These are phyloP conservation scores for Coelinius sp. DNA, from an alignment of 2,888 invertebrate species.

Conservation along the genomic window DNA sequence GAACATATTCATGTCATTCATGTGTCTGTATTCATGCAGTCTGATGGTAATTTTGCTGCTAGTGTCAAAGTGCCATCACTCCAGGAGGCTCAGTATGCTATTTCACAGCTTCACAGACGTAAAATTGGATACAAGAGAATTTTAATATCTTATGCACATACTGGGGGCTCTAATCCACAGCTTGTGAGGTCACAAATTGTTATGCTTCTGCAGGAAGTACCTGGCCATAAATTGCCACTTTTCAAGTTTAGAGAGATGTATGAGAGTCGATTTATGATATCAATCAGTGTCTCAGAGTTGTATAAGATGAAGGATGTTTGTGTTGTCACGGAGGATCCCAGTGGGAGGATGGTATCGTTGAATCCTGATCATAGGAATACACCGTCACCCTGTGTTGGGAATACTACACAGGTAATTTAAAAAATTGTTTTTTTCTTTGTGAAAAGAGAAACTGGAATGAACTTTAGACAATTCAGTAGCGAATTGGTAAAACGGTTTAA, in stretches of 20 bases:
- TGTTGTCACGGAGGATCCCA: conserved; percentile 79
- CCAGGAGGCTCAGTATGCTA: conserved; percentile 81
- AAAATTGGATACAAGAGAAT: conserved; percentile 87
- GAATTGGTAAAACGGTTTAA: no score
- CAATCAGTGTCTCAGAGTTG: conserved; percentile 79
- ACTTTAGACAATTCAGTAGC: no score
- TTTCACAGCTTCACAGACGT: conserved; percentile 87
- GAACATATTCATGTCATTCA: conserved; percentile 78
- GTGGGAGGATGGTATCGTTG: conserved; percentile 81
- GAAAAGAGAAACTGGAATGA: no score
- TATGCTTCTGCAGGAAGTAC: conserved; percentile 82
- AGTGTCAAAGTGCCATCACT: conserved; percentile 80
- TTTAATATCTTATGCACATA: conserved; percentile 80
- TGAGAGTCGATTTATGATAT: conserved; percentile 84
- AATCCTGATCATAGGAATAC: conserved; percentile 76
- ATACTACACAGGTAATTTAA: conserved; percentile 58
- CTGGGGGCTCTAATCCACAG: conserved; percentile 77
- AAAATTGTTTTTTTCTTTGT: no score
- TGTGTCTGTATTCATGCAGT: conserved; percentile 76
- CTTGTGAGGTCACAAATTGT: conserved; percentile 80
- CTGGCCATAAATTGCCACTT: conserved; percentile 81
- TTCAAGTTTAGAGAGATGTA: conserved; percentile 87
- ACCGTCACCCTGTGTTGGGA: conserved; percentile 71
- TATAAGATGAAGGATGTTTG: conserved; percentile 85
- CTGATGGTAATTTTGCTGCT: conserved; percentile 80